These are phyloP conservation scores for Eugnorisma glareosa DNA, from an alignment of 2,888 invertebrate species.

Conservation along the genomic window DNA sequence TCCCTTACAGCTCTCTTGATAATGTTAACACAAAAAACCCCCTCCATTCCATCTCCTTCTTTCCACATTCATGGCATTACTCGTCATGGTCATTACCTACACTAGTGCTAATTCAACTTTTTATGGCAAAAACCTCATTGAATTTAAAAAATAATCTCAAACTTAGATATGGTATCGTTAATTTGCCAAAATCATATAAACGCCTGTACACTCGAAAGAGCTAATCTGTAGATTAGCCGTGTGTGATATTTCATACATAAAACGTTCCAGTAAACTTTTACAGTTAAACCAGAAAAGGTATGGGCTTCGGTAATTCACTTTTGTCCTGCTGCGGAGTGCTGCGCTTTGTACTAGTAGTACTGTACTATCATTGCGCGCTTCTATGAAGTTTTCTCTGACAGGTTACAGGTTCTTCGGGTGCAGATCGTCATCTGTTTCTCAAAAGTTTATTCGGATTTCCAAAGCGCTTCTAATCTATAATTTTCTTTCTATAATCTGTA, in stretches of 20 bases:
- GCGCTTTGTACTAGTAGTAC: not conserved
- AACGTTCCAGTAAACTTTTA: constrained; percentile 7
- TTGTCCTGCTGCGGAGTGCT: not conserved
- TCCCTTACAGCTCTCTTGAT: not conserved
- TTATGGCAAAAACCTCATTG: constrained; percentile 33
- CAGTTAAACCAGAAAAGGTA: not conserved
- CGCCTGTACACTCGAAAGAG: constrained; percentile 21
- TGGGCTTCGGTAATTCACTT: not conserved
- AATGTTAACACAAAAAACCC: not conserved
- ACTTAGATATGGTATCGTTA: constrained; percentile 53
- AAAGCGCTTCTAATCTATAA: not conserved
- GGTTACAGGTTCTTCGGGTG: not conserved
- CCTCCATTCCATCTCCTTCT: constrained; percentile 12
- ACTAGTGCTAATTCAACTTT: constrained; percentile 8
- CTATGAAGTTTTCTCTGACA: not conserved
- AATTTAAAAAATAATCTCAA: constrained; percentile 33
- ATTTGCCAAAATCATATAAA: constrained; percentile 42
- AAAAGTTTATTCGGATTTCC: not conserved
- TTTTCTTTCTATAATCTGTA: not conserved
- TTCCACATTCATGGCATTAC: constrained; percentile 15
- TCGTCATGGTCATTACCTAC: constrained; percentile 25
- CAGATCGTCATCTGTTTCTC: not conserved
- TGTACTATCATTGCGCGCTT: not conserved
- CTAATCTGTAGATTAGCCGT: constrained; percentile 49
- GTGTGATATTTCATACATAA: constrained; percentile 17